Conservation (phyloP, 2,113 vertebrate species). For the Sorex araneus region DNA sequence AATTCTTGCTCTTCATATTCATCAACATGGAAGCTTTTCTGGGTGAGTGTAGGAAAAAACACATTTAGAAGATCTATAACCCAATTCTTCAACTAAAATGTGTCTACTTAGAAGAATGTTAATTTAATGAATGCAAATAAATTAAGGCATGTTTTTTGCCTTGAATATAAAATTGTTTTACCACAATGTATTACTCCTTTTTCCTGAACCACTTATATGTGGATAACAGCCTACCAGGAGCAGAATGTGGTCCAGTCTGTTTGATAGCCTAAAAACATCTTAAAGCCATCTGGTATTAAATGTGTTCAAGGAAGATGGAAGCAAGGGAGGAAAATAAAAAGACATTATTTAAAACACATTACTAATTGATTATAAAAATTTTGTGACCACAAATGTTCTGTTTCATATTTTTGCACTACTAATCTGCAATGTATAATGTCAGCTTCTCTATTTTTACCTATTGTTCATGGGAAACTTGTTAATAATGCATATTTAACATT, state of each 20-base stretch:
- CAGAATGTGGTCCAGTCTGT: constrained; percentile 71
- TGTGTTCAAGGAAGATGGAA: constrained; percentile 64
- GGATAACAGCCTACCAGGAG: constrained; percentile 60
- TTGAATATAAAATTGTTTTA: constrained; percentile 75
- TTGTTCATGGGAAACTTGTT: neutral
- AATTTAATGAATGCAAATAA: constrained; percentile 78
- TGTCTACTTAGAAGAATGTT: constrained; percentile 67
- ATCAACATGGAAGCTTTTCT: constrained; percentile 57
- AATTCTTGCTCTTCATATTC: constrained; percentile 43
- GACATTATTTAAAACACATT: constrained; percentile 64
- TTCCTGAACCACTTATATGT: constrained; percentile 63
- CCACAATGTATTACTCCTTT: constrained; percentile 41
- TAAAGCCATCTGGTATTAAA: constrained; percentile 77
- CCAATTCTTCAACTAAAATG: constrained; percentile 58
- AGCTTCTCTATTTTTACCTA: constrained; percentile 3
- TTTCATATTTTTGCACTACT: constrained; percentile 46
- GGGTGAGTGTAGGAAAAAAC: neutral
- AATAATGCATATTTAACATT: neutral
- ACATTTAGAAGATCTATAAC: constrained; percentile 38
- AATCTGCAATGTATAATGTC: constrained; percentile 48
- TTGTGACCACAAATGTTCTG: constrained; percentile 4
- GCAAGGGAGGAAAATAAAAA: constrained; percentile 52
- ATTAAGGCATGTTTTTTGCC: constrained; percentile 59
- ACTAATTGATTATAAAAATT: constrained; percentile 62
- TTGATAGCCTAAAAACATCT: constrained; percentile 63